Evolutionary conservation across 2,797 vertebrate genomes (phyloP), one percentile per base, ranked within the genome.

Genomic region (Synaphobranchus kaupii): DNA sequence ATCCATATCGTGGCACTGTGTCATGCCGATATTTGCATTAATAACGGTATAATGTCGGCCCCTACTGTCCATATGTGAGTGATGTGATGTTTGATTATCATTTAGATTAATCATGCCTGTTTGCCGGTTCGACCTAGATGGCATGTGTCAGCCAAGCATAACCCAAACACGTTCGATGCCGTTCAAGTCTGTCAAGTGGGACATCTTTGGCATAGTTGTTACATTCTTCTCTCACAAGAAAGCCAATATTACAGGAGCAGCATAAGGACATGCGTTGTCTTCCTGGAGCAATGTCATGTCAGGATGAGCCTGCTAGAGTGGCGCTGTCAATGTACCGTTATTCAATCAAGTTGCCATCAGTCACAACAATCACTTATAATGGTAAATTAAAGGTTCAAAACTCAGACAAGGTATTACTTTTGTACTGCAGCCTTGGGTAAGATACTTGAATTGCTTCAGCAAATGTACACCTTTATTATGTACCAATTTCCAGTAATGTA

Each of bases 101-200:
- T 50, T 50, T 50, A 50, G 48, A 50, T 50, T 50, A 50, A n/a
- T n/a, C n/a, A n/a, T 63, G 60, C 22, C 13, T 63, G 60, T 63
- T 63, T n/a, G 4, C 2, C 7, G 20, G 60, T 25, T 17, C 17
- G 9, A 25, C 9, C 60, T 63, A 22, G 60, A 63, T 25, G 20
- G 20, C 60, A 63, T n/a, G 15, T 17, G 17, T 63, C 60, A 22
- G 6, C 25, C 60, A 63, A 63, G 20, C 60, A 22, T 22, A 63
- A 63, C 22, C 20, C 60, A 63, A 8, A 71, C 12, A 71, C n/a
- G 3, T 71, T 71, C 66, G 31, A 71, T 71, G 66, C 2, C 9
- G 66, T 31, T 71, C 66, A 71, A 28, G n/a, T 71, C n/a, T 71
- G 66, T n/a, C n/a, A n/a, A 71, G 66, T 71, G 9, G 66, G 66